These are phyloP conservation scores for Lophotriccus pileatus DNA, from an alignment of 2,797 vertebrate species.

Conservation along the genomic window DNA sequence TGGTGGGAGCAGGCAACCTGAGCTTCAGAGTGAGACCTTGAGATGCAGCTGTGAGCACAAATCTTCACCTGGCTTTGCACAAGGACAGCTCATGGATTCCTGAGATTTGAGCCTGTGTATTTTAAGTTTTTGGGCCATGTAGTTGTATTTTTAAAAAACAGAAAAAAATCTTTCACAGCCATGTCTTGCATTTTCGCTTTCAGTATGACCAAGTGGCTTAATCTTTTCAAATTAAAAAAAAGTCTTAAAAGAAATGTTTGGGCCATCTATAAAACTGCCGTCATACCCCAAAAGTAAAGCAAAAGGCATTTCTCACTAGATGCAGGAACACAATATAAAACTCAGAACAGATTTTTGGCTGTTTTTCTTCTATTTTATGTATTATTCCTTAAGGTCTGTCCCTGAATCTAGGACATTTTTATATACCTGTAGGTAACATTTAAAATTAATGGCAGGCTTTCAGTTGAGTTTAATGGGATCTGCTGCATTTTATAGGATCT, in stretches of 20 bases:
- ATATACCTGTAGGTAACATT: slow-evolving; percentile 15
- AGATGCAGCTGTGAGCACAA: not conserved
- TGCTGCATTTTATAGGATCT: slow-evolving; percentile 8
- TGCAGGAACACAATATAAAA: not conserved
- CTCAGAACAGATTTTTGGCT: slow-evolving; percentile 7
- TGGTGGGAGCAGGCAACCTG: not conserved
- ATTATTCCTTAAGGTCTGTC: slow-evolving; percentile 32
- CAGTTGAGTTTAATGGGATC: slow-evolving; percentile 1
- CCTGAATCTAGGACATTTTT: slow-evolving; percentile 38
- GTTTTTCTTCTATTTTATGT: slow-evolving; percentile 24
- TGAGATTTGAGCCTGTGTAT: not conserved
- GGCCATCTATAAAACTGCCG: not conserved
- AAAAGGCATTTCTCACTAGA: not conserved
- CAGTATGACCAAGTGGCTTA: not conserved
- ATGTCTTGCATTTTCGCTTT: not conserved
- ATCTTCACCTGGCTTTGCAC: not conserved
- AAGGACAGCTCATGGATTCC: not conserved
- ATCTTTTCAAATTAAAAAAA: slow-evolving; percentile 6
- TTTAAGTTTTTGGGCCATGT: not conserved
- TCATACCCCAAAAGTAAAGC: not conserved
- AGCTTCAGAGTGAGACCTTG: not conserved
- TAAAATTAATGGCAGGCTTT: slow-evolving; percentile 30
- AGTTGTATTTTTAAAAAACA: not conserved
- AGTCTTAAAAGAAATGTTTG: not conserved
- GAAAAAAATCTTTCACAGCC: not conserved